Base-by-base conservation (phyloP, 2,888 invertebrate species). In the Eupeodes latifasciatus region DNA sequence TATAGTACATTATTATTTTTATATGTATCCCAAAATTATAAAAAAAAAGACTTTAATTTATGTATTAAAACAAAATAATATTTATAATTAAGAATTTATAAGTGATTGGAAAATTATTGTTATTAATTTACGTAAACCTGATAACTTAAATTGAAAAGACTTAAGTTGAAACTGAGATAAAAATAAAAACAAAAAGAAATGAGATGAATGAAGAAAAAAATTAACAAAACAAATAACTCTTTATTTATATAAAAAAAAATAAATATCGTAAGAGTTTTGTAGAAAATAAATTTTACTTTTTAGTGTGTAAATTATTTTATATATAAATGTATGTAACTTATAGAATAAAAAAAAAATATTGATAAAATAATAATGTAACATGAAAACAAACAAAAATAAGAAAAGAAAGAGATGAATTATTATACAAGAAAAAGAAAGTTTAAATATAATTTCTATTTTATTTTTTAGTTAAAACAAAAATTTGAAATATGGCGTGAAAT, bases 261-360 rank as follows among this genome's bases (percentile, higher is more conserved):
- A 77, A 67, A 81, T 51, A 64, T 67, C 57, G 27, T 72, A 72
- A 77, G 74, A 84, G 67, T 80, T 80, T 83, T 53, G 47, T 71
- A 75, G 62, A 78, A 67, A 75, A 59, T 82, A 61, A 80, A 83
- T 36, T 76, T 72, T 87, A 83, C 66, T 83, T 84, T 82, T 87
- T 87, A 87, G 87, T 74, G 55, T 84, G 77, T 87, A 87, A 86
- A 86, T 85, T 81, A 83, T 89, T 89, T 89, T 87, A 89, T 81
- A 84, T 74, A 66, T 74, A 81, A 69, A 71, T 84, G 75, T 72
- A 66, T 84, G 78, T 87, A 80, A 85, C 62, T 67, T 81, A 72
- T 77, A 75, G 69, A 86, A 51, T 69, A 75, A 66, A 74, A 75
- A 74, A 59, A 59, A 59, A 44, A 55, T 40, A 75, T 79, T 27